These are phyloP conservation scores for Orthosia incerta DNA, from an alignment of 2,888 invertebrate genomes.

Conservation along the genomic window DNA sequence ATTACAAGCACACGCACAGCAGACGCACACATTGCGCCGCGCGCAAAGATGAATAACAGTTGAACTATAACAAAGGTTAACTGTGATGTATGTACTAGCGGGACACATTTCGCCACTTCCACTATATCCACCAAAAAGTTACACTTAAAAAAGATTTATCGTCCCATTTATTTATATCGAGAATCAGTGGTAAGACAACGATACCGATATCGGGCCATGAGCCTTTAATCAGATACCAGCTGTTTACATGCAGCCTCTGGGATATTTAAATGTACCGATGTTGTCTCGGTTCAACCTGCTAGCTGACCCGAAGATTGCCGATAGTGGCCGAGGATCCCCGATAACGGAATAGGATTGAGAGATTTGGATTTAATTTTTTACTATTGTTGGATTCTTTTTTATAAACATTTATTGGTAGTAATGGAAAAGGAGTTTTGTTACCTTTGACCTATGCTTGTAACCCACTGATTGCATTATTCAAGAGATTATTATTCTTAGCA, in stretches of 20 bases:
- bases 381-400: conserved; percentile 6
- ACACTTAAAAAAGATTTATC: conserved; percentile 6
- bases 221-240: conserved; percentile 81
- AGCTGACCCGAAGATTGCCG: conserved; percentile 72
- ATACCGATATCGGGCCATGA: conserved; percentile 73
- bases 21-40: too few species aligned
- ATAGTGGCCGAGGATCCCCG: conserved; percentile 67
- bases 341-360: conserved; percentile 64
- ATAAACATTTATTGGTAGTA: background rate
- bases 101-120: background rate
- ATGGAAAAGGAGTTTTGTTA: background rate
- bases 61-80: too few species aligned
- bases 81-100: background rate
- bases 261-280: conserved; percentile 83
- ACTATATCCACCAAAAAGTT: background rate
- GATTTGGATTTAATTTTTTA: conserved; percentile 57
- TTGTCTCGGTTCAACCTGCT: conserved; percentile 76
- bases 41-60: too few species aligned
- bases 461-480: background rate
- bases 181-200: conserved; percentile 52
- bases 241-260: conserved; percentile 83
- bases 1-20: too few species aligned
- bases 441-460: background rate
- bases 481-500: too few species aligned
- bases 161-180: conserved; percentile 35